Conservation (phyloP, 2,113 vertebrate genomes). For the Odocoileus virginianus region DNA sequence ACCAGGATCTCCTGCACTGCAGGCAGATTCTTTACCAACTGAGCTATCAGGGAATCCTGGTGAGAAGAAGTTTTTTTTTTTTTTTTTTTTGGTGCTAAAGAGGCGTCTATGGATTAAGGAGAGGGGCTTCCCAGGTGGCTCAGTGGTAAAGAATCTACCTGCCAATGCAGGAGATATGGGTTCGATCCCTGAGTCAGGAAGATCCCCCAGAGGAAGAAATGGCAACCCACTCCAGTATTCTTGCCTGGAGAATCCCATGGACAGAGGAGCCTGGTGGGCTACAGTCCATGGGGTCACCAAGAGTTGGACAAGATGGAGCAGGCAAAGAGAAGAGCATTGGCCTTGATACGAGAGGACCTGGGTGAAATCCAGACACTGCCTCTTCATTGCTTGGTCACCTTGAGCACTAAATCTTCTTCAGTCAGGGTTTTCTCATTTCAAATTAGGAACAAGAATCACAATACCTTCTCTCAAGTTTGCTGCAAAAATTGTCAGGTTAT, state of each 20-base stretch:
- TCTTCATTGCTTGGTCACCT: neutral
- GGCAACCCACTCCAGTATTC: neutral
- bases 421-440: neutral
- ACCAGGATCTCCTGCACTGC: neutral
- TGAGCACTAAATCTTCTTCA: neutral
- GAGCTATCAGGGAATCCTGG: neutral
- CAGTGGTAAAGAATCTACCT: neutral
- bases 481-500: neutral
- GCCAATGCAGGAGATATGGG: neutral
- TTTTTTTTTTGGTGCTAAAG: neutral
- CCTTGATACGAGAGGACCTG: neutral
- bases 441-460: neutral
- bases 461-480: neutral
- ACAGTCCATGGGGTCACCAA: neutral
- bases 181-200: neutral
- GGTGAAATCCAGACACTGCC: neutral
- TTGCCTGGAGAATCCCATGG: neutral
- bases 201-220: neutral
- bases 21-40: neutral
- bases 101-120: neutral
- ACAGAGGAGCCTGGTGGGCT: neutral
- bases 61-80: neutral
- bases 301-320: neutral
- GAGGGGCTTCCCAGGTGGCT: neutral
- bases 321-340: neutral